Conservation (phyloP, 92 coral and sea anemone genomes). For the Porites rus region DNA sequence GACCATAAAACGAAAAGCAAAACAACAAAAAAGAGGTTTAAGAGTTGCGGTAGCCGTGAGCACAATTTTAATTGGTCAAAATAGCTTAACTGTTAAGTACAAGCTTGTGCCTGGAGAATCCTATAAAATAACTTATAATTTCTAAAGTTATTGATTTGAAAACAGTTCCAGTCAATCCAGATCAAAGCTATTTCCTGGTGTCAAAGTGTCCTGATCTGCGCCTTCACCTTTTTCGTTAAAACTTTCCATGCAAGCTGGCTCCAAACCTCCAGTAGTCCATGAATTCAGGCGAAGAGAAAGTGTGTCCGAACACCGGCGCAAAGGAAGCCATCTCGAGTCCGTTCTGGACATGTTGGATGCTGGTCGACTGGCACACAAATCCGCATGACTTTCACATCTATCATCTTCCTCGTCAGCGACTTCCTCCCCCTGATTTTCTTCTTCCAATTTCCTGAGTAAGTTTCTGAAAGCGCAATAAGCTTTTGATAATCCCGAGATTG, state of each 20-base stretch:
- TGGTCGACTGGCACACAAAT: constrained; percentile 29
- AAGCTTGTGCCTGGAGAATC: not conserved
- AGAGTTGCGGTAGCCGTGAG: too few relatives aligned
- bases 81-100: too few relatives aligned
- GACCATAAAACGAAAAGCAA: too few relatives aligned
- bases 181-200: not conserved
- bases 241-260: constrained; percentile 37
- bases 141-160: too few relatives aligned
- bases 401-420: constrained; percentile 1
- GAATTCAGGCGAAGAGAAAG: constrained; percentile 46
- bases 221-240: constrained; percentile 20
- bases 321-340: constrained; percentile 62
- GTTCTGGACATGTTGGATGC: constrained; percentile 44
- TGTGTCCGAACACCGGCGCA: constrained; percentile 37
- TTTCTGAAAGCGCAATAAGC: constrained; percentile 70
- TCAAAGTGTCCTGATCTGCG: not conserved
- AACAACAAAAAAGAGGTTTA: too few relatives aligned
- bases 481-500: constrained; percentile 55
- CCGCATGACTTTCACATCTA: constrained; percentile 25
- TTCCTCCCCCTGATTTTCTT: constrained; percentile 33
- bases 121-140: not conserved
- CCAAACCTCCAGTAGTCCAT: constrained; percentile 65
- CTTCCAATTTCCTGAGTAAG: constrained; percentile 63
- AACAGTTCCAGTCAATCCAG: not conserved
- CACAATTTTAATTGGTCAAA: too few relatives aligned